These are phyloP conservation scores for Premnoplex brunnescens DNA, from an alignment of 2,797 vertebrate species.

Conservation along the genomic window DNA sequence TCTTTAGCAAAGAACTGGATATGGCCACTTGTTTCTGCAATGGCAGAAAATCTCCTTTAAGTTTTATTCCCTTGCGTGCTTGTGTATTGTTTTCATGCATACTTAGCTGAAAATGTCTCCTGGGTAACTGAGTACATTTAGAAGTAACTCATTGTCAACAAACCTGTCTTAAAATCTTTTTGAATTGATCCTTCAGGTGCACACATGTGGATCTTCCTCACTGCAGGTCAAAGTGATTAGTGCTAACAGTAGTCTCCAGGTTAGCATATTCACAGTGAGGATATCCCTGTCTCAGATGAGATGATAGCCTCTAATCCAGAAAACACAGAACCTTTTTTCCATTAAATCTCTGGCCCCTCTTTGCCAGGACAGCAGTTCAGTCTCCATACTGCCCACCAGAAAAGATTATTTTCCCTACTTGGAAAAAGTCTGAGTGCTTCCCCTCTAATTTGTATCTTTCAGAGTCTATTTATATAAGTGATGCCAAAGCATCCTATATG, in stretches of 20 bases:
- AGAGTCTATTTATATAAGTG: neutral
- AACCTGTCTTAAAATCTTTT: neutral
- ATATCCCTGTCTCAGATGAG: neutral
- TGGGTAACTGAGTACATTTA: neutral
- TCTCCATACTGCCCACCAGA: neutral
- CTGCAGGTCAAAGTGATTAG: neutral
- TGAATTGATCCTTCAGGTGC: neutral
- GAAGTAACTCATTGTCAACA: neutral
- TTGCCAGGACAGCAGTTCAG: neutral
- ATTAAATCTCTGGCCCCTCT: rapidly evolving
- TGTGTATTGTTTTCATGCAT: neutral
- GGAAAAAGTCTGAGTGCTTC: neutral
- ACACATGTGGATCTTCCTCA: neutral
- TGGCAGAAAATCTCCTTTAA: neutral
- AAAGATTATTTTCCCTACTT: neutral
- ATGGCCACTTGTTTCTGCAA: neutral
- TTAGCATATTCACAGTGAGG: neutral
- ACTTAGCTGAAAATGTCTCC: neutral
- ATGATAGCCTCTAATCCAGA: neutral
- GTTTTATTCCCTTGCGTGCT: neutral
- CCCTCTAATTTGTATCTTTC: neutral
- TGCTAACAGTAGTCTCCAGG: neutral
- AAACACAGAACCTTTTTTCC: neutral
- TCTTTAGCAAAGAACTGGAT: neutral
- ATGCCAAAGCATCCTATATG: neutral